Evolutionary conservation across 2,888 invertebrate species (phyloP), one percentile per base, ranked within the genome.

Genomic region (Terebella lapidaria): DNA sequence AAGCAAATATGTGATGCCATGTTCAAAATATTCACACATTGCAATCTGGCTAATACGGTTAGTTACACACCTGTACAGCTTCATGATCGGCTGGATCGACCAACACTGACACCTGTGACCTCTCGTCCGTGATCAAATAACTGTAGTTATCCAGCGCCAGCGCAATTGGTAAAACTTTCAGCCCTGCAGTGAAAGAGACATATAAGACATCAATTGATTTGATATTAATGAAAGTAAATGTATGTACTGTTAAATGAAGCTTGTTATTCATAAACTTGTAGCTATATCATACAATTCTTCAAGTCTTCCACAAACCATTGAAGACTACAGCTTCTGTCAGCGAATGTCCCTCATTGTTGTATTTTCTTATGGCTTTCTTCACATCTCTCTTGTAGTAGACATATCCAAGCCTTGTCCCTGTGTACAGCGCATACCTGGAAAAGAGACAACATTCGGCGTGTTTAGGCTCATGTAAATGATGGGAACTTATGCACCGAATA

Each of bases 21-120:
- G n/a, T n/a, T n/a, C n/a, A n/a, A n/a, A n/a, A n/a, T n/a, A n/a
- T n/a, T n/a, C n/a, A n/a, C n/a, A n/a, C n/a, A n/a, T n/a, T n/a
- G n/a, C n/a, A n/a, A n/a, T n/a, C n/a, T n/a, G n/a, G n/a, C n/a
- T n/a, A n/a, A n/a, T n/a, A n/a, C n/a, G n/a, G n/a, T n/a, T n/a
- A n/a, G n/a, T n/a, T n/a, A n/a, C 42, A 15, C 42, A 35, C 42
- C 42, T 35, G 68, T 1, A 76, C 73, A 55, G 72, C 70, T 15
- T 72, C 72, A n/a, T 74, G 71, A 63, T 77, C 75, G 1, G 77
- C 75, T n/a, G 77, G 76, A 59, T 78, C 78, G n/a, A 78, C 65
- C 2, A 77, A 65, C 15, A 77, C 71, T 58, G 73, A 69, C 28
- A 69, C 70, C 45, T 71, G 69, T 10, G 70, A 69, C 47, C 65